These are phyloP conservation scores for Drosophila antonietae DNA, from an alignment of 2,888 invertebrate genomes.

Conservation along the genomic window DNA sequence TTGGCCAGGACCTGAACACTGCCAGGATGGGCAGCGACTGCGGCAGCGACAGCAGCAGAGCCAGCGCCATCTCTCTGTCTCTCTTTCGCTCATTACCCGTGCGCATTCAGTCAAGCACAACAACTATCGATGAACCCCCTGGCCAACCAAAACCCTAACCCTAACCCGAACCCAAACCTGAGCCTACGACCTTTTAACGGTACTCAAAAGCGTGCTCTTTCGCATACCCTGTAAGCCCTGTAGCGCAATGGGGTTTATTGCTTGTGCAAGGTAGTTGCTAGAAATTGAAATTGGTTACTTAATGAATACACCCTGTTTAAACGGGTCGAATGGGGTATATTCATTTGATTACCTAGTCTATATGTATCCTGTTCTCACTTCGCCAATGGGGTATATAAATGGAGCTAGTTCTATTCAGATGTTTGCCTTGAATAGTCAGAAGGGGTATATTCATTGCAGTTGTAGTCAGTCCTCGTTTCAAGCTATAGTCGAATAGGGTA, in stretches of 20 bases:
- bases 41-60: conserved; percentile 1
- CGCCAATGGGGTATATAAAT: not conserved
- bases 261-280: not conserved
- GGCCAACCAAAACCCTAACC: conserved; percentile 4
- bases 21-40: conserved; percentile 8
- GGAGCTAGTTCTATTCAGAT: no score
- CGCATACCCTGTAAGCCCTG: conserved; percentile 1
- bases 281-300: no score
- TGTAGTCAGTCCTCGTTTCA: no score
- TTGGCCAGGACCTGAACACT: conserved; percentile 19
- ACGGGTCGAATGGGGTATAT: not conserved
- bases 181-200: conserved; percentile 27
- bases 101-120: conserved; percentile 80
- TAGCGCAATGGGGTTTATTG: not conserved
- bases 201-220: conserved; percentile 19
- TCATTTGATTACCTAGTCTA: not conserved
- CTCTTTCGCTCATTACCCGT: conserved; percentile 58
- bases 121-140: conserved; percentile 37
- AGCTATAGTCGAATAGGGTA: no score
- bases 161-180: not conserved
- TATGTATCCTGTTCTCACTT: not conserved
- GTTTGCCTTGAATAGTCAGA: no score
- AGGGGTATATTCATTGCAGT: no score
- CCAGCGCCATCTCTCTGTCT: conserved; percentile 31
- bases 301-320: not conserved